A percentile compares a stretch with the other conserved stretches of the same genome.
These are phyloP conservation scores for Anolis carolinensis DNA, from an alignment of 2,113 vertebrate genomes.

Conservation along the genomic window DNA sequence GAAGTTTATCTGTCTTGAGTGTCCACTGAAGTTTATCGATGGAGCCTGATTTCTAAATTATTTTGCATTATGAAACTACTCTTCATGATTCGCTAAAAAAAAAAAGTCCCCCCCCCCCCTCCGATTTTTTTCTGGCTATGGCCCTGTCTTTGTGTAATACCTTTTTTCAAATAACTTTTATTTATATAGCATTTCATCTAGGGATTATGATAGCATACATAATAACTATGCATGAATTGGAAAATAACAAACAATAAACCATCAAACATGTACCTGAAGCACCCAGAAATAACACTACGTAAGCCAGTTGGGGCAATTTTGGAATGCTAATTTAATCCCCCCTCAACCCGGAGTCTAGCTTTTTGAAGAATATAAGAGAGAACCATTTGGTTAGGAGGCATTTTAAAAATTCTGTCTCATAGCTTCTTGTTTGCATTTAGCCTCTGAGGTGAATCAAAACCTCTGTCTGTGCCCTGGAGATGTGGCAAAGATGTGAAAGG, in stretches of 20 bases:
- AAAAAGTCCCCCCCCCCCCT: no score
- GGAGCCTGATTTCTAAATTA: no score
- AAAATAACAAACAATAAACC: not conserved
- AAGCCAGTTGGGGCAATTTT: not conserved
- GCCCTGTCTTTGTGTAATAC: not conserved
- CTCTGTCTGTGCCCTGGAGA: conserved; percentile 2
- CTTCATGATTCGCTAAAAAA: no score
- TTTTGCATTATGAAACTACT: no score
- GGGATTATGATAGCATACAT: not conserved
- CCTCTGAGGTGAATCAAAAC: conserved; percentile 28
- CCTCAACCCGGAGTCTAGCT: not conserved
- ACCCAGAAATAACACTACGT: not conserved
- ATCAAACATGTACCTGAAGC: not conserved
- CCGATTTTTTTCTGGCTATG: no score
- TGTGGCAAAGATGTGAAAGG: not conserved
- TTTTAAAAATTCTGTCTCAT: conserved; percentile 17
- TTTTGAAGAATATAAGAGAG: not conserved
- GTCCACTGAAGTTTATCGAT: no score
- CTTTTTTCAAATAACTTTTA: no score
- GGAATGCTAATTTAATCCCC: not conserved
- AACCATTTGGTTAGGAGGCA: not conserved
- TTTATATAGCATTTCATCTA: no score
- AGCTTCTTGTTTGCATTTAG: conserved; percentile 28
- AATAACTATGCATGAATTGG: not conserved
- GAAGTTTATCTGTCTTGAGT: no score